A percentile compares a stretch with the other conserved stretches of the same genome.
Conservation (phyloP, 2,888 invertebrate genomes). For the Hyles lineata region DNA sequence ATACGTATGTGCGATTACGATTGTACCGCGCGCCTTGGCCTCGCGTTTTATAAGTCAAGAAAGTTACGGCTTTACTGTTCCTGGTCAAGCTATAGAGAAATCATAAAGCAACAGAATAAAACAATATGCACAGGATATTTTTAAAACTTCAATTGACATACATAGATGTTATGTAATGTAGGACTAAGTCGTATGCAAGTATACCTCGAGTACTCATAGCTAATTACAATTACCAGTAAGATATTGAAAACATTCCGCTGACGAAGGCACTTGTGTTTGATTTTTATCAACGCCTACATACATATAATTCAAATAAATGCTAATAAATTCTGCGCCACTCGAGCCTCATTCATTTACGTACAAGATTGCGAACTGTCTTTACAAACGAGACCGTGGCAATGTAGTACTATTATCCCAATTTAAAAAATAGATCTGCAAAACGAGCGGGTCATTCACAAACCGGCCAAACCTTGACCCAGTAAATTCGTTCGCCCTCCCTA, state of each 20-base stretch:
- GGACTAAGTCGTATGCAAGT: background rate
- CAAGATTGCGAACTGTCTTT: background rate
- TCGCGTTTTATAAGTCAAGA: conserved; percentile 43
- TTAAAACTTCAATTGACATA: background rate
- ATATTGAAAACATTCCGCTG: conserved; percentile 12
- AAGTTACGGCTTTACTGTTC: conserved; percentile 34
- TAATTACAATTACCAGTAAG: background rate
- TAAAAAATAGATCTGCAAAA: conserved; percentile 35
- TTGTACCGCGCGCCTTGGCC: conserved; percentile 40
- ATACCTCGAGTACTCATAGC: background rate
- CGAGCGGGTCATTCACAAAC: conserved; percentile 59
- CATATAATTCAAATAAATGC: conserved; percentile 20
- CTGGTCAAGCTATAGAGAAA: background rate
- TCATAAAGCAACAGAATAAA: background rate
- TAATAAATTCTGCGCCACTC: conserved; percentile 4
- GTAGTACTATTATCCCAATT: conserved; percentile 48
- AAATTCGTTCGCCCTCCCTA: conserved; percentile 69
- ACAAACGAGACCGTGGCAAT: background rate
- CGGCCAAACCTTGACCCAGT: conserved; percentile 75
- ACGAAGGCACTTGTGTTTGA: background rate
- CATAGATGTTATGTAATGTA: background rate
- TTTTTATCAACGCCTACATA: conserved; percentile 19
- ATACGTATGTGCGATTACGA: conserved; percentile 50
- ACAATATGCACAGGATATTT: background rate
- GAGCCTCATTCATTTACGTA: background rate